phyloP scores from a whole-genome alignment of 2,797 vertebrate species.

The Urocyon cinereoargenteus region DNA sequence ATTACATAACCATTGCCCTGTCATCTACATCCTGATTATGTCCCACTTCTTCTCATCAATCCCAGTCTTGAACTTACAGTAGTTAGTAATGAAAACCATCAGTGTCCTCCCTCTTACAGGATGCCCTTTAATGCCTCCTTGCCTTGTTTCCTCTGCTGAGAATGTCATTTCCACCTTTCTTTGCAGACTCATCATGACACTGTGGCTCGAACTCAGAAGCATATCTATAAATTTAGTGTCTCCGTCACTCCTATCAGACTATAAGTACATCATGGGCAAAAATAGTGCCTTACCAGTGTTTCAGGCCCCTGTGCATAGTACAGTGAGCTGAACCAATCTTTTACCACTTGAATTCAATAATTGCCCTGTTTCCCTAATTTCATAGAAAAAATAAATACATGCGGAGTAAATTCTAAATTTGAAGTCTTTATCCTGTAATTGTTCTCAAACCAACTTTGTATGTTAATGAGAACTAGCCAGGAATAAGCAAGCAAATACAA shows the following conservation, averaged over 20 bases:
- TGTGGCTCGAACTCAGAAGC: not conserved
- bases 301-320: not conserved
- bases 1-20: fast-evolving
- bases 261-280: not conserved
- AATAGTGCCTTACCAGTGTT: not conserved
- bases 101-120: too few species aligned
- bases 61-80: not conserved
- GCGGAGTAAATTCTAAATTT: not conserved
- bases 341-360: not conserved
- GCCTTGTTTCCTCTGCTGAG: not conserved
- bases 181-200: not conserved
- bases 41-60: not conserved
- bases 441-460: not conserved
- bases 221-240: not conserved
- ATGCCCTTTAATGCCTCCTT: too few species aligned
- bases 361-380: not conserved
- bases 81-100: not conserved
- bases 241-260: not conserved
- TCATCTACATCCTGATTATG: fast-evolving
- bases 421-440: not conserved
- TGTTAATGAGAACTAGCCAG: not conserved
- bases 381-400: not conserved
- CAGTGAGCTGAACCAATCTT: not conserved
- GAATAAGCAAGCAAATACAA: not conserved
- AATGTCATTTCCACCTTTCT: not conserved